Evolutionary conservation across 2,797 vertebrate genomes (phyloP), one percentile per base, ranked within the genome.

Genomic region (Discoglossus pictus): DNA sequence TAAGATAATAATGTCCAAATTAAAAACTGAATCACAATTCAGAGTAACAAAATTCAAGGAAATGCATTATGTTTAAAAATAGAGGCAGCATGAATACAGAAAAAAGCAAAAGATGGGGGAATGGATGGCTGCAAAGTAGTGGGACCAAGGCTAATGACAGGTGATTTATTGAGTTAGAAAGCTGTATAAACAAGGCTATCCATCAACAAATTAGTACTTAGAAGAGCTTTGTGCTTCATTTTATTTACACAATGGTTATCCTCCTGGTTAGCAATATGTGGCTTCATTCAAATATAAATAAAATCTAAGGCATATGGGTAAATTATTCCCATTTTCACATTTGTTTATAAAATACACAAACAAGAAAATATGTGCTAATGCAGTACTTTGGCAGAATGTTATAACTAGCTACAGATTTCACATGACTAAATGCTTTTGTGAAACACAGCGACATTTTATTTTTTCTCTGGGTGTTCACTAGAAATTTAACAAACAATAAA

Each of bases 151-250:
- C 55, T 20, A 52, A 43, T 60, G 46, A 52, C 55, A 52, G 36
- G 38, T 68, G 65, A 68, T 60, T 60, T 68, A 68, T 68, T 68
- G 55, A 60, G 24, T 36, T 43, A 52, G 21, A 68, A 21, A 52
- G 65, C 55, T 60, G 55, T 51, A 59, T 60, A 52, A 68, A 68
- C 55, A 68, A 52, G 46, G 13, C 65, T 52, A 52, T 60, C 36
- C 46, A 60, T 68, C 55, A 68, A 52, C 46, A 68, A 68, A 68
- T 68, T 68, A 68, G 55, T 35, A 31, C 55, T 60, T 47, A 51
- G 55, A 60, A 60, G 54, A 42, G 44, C 55, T 24, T 7, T 11
- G 46, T 23, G 16, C 55, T 43, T 52, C 48, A 42, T 60, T 52
- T 51, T 68, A 60, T 68, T 60, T 68, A 60, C 65, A 60, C 65